A percentile compares a stretch with the other conserved stretches of the same genome.
Conservation (phyloP, 1,140 invertebrate species). For the Dendrolimus kikuchii region DNA sequence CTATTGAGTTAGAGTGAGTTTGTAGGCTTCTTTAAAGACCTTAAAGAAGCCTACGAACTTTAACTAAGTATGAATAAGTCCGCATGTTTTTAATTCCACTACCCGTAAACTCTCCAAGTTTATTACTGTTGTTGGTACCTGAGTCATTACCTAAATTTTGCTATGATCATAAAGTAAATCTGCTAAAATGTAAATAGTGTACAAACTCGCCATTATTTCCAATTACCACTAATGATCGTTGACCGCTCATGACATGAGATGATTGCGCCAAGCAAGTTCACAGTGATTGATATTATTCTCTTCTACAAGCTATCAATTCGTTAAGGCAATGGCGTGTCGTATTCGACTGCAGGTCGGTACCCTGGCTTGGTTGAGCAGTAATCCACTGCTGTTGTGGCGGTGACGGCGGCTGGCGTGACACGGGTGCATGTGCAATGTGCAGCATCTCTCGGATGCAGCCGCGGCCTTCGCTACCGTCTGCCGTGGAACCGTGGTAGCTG, state of each 20-base stretch:
- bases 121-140: too few species aligned
- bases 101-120: not conserved
- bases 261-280: conserved; percentile 3
- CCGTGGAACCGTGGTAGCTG: conserved; percentile 20
- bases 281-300: conserved; percentile 10
- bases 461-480: conserved; percentile 25
- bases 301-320: conserved; percentile 7
- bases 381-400: not conserved
- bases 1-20: too few species aligned
- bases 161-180: too few species aligned
- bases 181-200: too few species aligned
- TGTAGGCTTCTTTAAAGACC: too few species aligned
- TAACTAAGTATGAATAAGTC: not conserved
- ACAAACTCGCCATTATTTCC: too few species aligned
- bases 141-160: too few species aligned
- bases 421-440: conserved; percentile 27
- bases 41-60: too few species aligned
- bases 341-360: too few species aligned
- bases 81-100: conserved; percentile 4
- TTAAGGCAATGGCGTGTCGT: not conserved
- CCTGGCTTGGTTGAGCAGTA: too few species aligned
- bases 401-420: conserved; percentile 1
- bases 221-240: not conserved
- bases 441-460: conserved; percentile 47
- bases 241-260: conserved; percentile 1